Evolutionary conservation across 2,113 vertebrate genomes (phyloP).

Genomic region (Diadophis punctatus): DNA sequence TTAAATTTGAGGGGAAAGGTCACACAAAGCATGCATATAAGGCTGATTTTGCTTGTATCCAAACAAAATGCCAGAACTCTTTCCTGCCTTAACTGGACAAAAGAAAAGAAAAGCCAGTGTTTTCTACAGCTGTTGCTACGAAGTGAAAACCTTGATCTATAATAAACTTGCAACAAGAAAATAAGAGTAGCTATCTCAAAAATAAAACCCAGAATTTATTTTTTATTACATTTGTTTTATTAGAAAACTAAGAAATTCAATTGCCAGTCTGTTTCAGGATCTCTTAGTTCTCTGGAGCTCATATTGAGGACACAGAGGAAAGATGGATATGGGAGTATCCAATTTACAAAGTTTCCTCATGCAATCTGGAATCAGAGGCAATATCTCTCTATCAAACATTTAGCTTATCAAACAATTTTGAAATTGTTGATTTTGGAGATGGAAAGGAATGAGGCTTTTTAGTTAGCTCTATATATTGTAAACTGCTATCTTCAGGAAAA

Average conservation of each 20-base stretch:
- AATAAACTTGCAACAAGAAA: not conserved
- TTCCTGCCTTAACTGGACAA: not conserved
- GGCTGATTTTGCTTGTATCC: not conserved
- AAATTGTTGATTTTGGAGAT: not conserved
- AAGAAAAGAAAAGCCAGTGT: not conserved
- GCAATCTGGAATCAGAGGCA: not conserved
- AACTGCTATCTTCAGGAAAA: not conserved
- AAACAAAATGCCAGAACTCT: not conserved
- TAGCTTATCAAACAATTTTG: not conserved
- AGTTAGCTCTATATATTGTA: not conserved
- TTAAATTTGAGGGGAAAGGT: not conserved
- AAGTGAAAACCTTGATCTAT: not conserved
- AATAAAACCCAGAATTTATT: not conserved
- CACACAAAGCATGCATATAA: not conserved
- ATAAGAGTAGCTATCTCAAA: not conserved
- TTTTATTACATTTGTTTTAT: not conserved
- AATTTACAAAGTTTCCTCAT: not conserved
- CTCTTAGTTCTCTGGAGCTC: not conserved
- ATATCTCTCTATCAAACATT: not conserved
- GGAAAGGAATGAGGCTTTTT: no score
- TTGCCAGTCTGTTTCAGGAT: not conserved
- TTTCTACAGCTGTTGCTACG: not conserved
- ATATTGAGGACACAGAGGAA: no score
- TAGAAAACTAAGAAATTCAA: not conserved
- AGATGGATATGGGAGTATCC: not conserved